Conservation (phyloP, 1,140 invertebrate genomes). For the Danaus melanippus region DNA sequence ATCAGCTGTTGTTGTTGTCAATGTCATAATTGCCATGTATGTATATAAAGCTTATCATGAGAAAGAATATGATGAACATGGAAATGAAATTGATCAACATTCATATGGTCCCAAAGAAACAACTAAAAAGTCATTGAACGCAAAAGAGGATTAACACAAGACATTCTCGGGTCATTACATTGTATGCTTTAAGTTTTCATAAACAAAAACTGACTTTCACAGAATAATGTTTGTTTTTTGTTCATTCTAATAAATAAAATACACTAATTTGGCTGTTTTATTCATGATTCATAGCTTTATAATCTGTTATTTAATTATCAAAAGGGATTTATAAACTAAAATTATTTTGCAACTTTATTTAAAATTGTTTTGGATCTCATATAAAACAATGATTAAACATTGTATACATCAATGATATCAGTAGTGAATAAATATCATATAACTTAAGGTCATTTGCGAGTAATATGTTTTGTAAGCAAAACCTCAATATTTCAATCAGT, state of each 20-base stretch:
- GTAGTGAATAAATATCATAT: no score
- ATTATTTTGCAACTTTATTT: no score
- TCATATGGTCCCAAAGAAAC: conserved; percentile 28
- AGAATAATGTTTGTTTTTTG: neutral
- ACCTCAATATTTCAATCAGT: conserved; percentile 19
- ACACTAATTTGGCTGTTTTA: no score
- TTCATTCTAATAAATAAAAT: conserved; percentile 6
- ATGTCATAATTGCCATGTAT: conserved; percentile 84
- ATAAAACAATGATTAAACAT: no score
- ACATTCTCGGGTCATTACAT: conserved; percentile 35
- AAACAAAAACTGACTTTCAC: conserved; percentile 5
- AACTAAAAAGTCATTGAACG: conserved; percentile 49
- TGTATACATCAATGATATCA: no score
- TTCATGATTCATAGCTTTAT: no score
- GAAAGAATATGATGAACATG: conserved; percentile 74
- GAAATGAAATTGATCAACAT: conserved; percentile 69
- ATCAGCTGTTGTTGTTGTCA: conserved; percentile 82
- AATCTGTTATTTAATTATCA: no score
- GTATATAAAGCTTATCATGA: conserved; percentile 85
- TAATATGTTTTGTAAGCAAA: no score
- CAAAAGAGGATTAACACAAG: conserved; percentile 54
- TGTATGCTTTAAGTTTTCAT: conserved; percentile 22
- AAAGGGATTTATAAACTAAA: no score
- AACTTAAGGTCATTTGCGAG: no score
- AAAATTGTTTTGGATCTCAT: no score